phyloP scores from a whole-genome alignment of 1,140 invertebrate species.

The Oedothorax gibbosus region DNA sequence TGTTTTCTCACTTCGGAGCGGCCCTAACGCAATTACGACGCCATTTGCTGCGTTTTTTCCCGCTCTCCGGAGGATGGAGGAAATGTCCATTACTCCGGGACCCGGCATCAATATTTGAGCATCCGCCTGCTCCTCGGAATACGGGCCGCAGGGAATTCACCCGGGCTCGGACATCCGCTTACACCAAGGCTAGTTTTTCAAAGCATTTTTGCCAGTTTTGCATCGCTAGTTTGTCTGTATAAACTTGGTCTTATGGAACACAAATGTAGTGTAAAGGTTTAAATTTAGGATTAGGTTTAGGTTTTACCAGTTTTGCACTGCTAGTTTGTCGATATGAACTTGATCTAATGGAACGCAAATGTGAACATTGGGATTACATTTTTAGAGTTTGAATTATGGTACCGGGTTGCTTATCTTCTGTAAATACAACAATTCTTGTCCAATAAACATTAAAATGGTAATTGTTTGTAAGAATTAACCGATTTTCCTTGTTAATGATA shows the following conservation, averaged over 20 bases:
- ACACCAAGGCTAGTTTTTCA: not conserved
- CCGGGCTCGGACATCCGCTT: not conserved
- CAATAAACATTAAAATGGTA: too few relatives aligned
- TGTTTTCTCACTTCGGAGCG: slow-evolving; percentile 53
- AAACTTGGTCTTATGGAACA: not conserved
- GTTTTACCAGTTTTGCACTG: not conserved
- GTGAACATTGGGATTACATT: too few relatives aligned
- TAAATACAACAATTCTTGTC: too few relatives aligned
- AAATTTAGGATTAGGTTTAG: not conserved
- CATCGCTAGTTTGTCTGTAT: not conserved
- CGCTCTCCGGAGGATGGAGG: slow-evolving; percentile 14
- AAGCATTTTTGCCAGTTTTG: slow-evolving; percentile 11
- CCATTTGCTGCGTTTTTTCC: slow-evolving; percentile 58
- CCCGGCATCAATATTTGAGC: slow-evolving; percentile 59
- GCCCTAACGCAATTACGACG: slow-evolving; percentile 60
- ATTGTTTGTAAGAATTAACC: too few relatives aligned
- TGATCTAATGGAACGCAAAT: too few relatives aligned
- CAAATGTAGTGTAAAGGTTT: not conserved
- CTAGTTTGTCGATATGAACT: not conserved
- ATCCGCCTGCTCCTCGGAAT: slow-evolving; percentile 36
- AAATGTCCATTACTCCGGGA: slow-evolving; percentile 58
- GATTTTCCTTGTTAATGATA: too few relatives aligned
- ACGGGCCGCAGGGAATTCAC: slow-evolving; percentile 51
- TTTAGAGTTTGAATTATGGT: too few relatives aligned
- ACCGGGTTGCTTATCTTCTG: too few relatives aligned